Conservation (phyloP, 1,140 invertebrate species). For the Acromyrmex charruanus region DNA sequence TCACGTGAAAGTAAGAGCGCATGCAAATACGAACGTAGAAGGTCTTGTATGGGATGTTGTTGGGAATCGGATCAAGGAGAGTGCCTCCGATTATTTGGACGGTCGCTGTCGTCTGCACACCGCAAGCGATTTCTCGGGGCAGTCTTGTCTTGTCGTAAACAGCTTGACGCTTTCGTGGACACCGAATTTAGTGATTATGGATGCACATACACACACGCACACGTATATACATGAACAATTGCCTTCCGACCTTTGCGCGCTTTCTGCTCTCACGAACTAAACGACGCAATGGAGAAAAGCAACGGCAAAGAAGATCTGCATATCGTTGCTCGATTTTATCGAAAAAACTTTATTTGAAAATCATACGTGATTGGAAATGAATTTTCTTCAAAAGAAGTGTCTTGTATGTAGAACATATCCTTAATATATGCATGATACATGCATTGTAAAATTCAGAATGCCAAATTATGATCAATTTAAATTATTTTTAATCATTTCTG, state of each 20-base stretch:
- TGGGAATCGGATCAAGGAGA: conserved; percentile 57
- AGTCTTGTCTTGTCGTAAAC: conserved; percentile 15
- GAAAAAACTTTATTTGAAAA: background rate
- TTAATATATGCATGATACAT: background rate
- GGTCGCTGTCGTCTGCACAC: conserved; percentile 18
- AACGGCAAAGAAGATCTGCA: background rate
- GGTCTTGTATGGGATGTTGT: conserved; percentile 52
- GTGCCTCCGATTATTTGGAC: conserved; percentile 55
- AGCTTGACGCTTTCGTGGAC: conserved; percentile 56
- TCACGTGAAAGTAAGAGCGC: conserved; percentile 73
- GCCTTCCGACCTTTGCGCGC: conserved; percentile 50
- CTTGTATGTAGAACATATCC: background rate
- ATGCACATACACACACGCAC: background rate
- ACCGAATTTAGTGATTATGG: conserved; percentile 56
- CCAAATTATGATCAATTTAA: too few species aligned
- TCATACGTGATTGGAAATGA: background rate
- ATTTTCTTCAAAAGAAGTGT: background rate
- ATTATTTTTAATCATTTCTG: too few species aligned
- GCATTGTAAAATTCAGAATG: too few species aligned
- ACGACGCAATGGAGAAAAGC: conserved; percentile 20
- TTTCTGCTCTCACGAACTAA: conserved; percentile 53
- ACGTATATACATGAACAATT: conserved; percentile 27
- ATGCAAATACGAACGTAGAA: conserved; percentile 68
- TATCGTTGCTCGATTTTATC: background rate
- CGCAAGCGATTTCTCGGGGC: conserved; percentile 22